Evolutionary conservation across 92 coral and sea anemone species (phyloP).

Genomic region (Epizoanthus rinbou): DNA sequence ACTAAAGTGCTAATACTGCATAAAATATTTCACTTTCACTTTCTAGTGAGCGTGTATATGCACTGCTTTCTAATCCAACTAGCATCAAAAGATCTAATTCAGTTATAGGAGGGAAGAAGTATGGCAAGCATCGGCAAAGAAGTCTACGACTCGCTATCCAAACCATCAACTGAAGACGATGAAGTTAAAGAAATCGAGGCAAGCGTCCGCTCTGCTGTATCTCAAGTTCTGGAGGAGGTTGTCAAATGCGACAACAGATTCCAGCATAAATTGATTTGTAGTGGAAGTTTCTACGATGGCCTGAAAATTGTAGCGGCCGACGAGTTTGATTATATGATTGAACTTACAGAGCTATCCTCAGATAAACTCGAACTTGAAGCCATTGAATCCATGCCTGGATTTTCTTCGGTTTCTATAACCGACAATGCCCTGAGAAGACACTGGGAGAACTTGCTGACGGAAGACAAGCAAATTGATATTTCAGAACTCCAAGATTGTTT

Average conservation of each 20-base stretch:
- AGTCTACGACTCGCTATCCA: no score
- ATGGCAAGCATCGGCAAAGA: no score
- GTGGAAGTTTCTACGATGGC: conserved; percentile 32
- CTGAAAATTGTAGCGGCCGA: conserved; percentile 14
- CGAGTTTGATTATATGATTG: conserved; percentile 29
- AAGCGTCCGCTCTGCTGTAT: conserved; percentile 7
- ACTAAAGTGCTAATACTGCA: no score
- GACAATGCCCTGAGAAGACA: neutral
- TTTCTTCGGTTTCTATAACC: conserved; percentile 3
- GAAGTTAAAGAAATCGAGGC: neutral
- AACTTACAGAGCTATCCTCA: conserved; percentile 1
- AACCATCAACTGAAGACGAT: neutral
- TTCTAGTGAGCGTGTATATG: no score
- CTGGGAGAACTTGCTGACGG: conserved; percentile 6
- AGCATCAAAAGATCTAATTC: no score
- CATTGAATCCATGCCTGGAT: neutral
- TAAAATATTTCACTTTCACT: no score
- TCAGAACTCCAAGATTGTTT: conserved; percentile 1
- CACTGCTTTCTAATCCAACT: no score
- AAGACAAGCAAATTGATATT: conserved; percentile 4
- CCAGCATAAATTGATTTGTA: conserved; percentile 5
- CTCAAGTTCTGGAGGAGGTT: neutral
- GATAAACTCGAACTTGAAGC: conserved; percentile 1
- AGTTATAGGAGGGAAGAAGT: no score
- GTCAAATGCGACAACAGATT: conserved; percentile 8